Evolutionary conservation across 2,113 vertebrate genomes (phyloP), one percentile per base, ranked within the genome.

Genomic region (Triplophysa dalaica): DNA sequence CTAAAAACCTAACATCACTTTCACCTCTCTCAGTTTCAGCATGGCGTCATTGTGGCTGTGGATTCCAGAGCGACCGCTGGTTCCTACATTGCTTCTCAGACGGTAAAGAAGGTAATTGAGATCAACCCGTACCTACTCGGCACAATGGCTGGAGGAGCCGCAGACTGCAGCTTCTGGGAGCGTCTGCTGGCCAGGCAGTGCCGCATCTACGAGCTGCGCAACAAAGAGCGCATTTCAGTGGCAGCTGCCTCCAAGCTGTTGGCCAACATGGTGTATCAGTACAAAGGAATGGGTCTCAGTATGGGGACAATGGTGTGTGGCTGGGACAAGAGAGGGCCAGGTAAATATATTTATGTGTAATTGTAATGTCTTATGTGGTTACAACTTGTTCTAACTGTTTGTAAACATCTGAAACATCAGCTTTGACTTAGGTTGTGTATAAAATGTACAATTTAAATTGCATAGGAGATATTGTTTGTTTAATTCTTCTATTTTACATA

Each of bases 191-290:
- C 96, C 12, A 93, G 95, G 1, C 96, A 98, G 64, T 96, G 96
- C 75, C 95, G 96, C 79, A 94, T 97, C 88, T 96, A 98, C 0
- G 94, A 96, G 90, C 94, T 98, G 2, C 93, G 96, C 77, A 97
- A 98, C 90, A 98, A 98, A 90, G 95, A 97, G 83, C 94, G 94
- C 77, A 95, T 98, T 89, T 98, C 96, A 0, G 96, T 98, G 81
- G 96, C 96, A 0, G 96, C 96, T 0, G 96, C 96, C 43, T 98
- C 96, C 78, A 98, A 98, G 77, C 91, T 98, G 83, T 91, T 98
- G 0, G 96, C 96, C n/a, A 98, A 97, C 90, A 98, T 98, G 96
- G 96, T 98, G 29, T 98, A 97, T 84, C 95, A 97, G 89, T 97
- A 97, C 89, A 96, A 96, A 86, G 96, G 95, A 85, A 95, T 96